Evolutionary conservation across 2,888 invertebrate genomes (phyloP).

Genomic region (Volucella inanis): DNA sequence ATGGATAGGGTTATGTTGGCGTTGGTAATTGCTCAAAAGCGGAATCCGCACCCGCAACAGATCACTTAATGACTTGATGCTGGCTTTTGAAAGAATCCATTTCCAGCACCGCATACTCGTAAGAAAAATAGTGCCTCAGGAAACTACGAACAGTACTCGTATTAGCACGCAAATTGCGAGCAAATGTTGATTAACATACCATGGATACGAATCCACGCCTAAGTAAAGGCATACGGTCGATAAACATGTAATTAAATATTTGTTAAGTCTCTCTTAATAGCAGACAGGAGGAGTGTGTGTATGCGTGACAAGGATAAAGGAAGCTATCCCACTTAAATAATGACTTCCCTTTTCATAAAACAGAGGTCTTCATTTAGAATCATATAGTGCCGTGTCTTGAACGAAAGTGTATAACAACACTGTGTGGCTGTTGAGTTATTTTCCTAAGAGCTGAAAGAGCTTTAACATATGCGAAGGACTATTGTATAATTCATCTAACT

Average conservation of each 20-base stretch:
- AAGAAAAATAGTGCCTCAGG: not conserved
- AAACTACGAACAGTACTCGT: not conserved
- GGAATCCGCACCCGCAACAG: not conserved
- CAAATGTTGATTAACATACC: not conserved
- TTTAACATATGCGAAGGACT: no score
- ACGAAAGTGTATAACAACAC: no score
- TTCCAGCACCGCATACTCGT: not conserved
- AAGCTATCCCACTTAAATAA: slow-evolving; percentile 6
- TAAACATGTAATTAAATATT: slow-evolving; percentile 44
- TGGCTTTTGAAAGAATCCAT: slow-evolving; percentile 11
- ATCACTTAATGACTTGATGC: slow-evolving; percentile 42
- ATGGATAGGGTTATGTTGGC: not conserved
- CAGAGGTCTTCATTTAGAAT: no score
- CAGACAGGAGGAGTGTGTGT: not conserved
- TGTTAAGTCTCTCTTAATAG: not conserved
- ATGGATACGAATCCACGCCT: not conserved
- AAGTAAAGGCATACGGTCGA: not conserved
- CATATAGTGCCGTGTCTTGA: no score
- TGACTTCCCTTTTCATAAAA: not conserved
- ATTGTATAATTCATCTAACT: no score
- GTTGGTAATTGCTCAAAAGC: slow-evolving; percentile 50
- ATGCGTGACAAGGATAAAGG: not conserved
- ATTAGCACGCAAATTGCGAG: slow-evolving; percentile 8
- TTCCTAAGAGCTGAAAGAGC: no score
- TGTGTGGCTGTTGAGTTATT: no score